Percentiles rank a stretch among this genome's conserved stretches.
Conservation (phyloP, 2,888 invertebrate genomes). For the Drosophila acutilabella region DNA sequence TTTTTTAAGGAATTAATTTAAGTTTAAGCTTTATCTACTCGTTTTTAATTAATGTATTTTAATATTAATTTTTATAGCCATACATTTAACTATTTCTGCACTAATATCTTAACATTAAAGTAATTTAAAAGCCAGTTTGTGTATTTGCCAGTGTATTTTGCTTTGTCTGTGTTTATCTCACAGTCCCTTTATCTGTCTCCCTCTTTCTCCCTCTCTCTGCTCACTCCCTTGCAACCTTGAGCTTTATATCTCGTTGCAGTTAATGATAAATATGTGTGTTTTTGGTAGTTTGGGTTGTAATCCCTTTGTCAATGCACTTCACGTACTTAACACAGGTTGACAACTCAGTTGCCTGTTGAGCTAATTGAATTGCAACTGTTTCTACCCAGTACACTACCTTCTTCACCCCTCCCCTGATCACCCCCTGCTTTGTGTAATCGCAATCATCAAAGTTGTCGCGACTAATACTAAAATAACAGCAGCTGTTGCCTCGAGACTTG, state of each 20-base stretch:
- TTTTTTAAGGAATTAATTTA: too few relatives aligned
- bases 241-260: conserved; percentile 7
- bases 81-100: too few relatives aligned
- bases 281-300: conserved; percentile 25
- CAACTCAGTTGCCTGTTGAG: conserved; percentile 10
- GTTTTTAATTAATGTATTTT: too few relatives aligned
- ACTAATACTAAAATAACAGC: conserved; percentile 49
- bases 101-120: too few relatives aligned
- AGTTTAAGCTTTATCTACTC: too few relatives aligned
- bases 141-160: not conserved
- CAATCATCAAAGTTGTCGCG: conserved; percentile 36
- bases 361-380: conserved; percentile 28
- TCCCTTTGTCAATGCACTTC: conserved; percentile 24
- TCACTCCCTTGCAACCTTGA: conserved; percentile 2
- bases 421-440: conserved; percentile 1
- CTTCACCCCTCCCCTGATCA: not conserved
- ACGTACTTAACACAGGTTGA: conserved; percentile 12
- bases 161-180: not conserved
- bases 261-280: conserved; percentile 13
- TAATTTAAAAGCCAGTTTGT: too few relatives aligned
- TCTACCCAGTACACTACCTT: too few relatives aligned
- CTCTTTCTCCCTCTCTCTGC: not conserved
- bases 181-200: not conserved
- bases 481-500: conserved; percentile 28
- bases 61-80: too few relatives aligned